phyloP scores from a whole-genome alignment of 1,140 invertebrate species.

The Zaprionus taronus region DNA sequence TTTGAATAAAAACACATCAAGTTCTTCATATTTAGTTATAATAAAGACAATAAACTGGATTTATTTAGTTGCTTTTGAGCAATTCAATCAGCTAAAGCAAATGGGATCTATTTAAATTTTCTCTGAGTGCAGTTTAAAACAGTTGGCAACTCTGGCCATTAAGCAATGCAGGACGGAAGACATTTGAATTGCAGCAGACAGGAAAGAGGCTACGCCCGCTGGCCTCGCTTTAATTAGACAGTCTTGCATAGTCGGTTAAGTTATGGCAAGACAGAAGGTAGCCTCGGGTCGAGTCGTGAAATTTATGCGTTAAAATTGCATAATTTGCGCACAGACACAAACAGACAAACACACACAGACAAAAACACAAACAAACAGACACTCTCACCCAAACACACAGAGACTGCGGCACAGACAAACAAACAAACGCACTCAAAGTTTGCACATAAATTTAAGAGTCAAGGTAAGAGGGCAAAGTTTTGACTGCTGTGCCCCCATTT shows the following conservation, averaged over 20 bases:
- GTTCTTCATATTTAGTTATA: background rate
- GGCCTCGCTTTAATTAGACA: conserved; percentile 78
- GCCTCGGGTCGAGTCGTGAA: conserved; percentile 63
- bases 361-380: background rate
- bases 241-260: conserved; percentile 56
- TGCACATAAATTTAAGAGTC: conserved; percentile 77
- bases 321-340: conserved; percentile 60
- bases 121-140: background rate
- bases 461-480: conserved; percentile 76
- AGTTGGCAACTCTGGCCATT: background rate
- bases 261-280: conserved; percentile 40
- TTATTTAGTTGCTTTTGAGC: background rate
- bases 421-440: conserved; percentile 51
- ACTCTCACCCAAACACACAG: conserved; percentile 1
- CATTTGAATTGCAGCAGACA: conserved; percentile 35
- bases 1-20: background rate
- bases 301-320: conserved; percentile 82
- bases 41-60: background rate
- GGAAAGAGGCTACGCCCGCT: conserved; percentile 62
- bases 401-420: conserved; percentile 13
- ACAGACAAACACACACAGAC: conserved; percentile 11
- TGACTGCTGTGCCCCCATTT: conserved; percentile 40
- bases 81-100: background rate
- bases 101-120: background rate
- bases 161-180: conserved; percentile 19